These are phyloP conservation scores for Bombus picipes DNA, from an alignment of 1,140 invertebrate species.

Conservation along the genomic window DNA sequence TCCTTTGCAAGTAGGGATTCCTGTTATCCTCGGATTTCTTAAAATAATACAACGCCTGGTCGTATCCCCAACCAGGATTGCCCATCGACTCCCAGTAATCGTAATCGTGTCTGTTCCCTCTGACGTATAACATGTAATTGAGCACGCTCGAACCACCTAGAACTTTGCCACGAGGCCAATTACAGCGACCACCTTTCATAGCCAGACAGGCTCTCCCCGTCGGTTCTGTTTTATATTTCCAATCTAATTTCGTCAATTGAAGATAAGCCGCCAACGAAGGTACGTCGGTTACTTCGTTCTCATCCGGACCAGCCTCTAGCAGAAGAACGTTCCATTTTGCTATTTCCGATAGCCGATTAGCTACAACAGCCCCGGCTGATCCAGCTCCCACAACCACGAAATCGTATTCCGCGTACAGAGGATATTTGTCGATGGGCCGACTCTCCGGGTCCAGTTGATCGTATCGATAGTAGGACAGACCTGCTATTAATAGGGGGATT, in stretches of 20 bases:
- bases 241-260: constrained; percentile 94
- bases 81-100: constrained; percentile 94
- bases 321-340: constrained; percentile 91
- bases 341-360: constrained; percentile 93
- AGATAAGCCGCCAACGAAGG: constrained; percentile 94
- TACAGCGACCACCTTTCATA: constrained; percentile 88
- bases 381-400: constrained; percentile 95
- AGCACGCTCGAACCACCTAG: constrained; percentile 95
- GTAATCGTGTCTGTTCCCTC: constrained; percentile 93
- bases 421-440: constrained; percentile 84
- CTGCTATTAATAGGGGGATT: constrained; percentile 90
- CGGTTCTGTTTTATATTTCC: constrained; percentile 95
- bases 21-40: constrained; percentile 95
- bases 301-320: constrained; percentile 95
- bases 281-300: constrained; percentile 95
- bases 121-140: constrained; percentile 98
- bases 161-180: constrained; percentile 93
- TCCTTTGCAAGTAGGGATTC: constrained; percentile 89
- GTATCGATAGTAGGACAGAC: constrained; percentile 91
- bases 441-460: constrained; percentile 91
- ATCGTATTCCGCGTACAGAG: constrained; percentile 88
- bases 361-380: constrained; percentile 95
- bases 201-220: constrained; percentile 91
- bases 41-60: constrained; percentile 94
- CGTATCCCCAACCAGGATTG: constrained; percentile 94